Evolutionary conservation across 2,888 invertebrate species (phyloP), one percentile per base, ranked within the genome.

Genomic region (Bimastos eiseni): DNA sequence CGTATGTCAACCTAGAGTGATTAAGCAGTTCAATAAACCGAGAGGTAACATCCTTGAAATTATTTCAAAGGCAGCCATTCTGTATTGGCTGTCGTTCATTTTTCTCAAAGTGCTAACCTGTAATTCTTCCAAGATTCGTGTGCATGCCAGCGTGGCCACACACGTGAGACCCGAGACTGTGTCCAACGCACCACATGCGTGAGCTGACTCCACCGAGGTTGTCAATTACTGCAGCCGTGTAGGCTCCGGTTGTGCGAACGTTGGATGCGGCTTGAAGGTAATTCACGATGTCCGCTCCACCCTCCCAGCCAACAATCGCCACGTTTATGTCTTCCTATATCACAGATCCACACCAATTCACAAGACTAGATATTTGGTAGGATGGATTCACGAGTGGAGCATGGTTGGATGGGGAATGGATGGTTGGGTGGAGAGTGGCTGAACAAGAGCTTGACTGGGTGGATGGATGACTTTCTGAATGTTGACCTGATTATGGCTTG

Each of bases 121-220:
- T 86, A 30, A 86, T 34, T 37, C 86, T 86, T 33, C n/a, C n/a
- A 34, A 86, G 5, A 5, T 6, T 84, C 21, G 1, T 17, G 41
- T 5, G 5, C 49, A 89, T 84, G 19, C 98, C 98, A 0, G 97
- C 97, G 94, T 98, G 98, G 24, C 97, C 98, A 1, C 97, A 97
- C 0, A 97, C 97, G 94, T 98, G 98, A 0, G 98, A 97, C 0
- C 98, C 98, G 91, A 98, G 96, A 92, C 98, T 98, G 95, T 98
- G 98, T 0, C 98, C 98, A 92, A 98, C 97, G 91, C 98, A 96
- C 94, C 98, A 98, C 24, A 98, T 97, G 93, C 97, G 90, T 0
- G 91, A 89, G 24, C 90, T 38, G 0, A 90, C 41, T n/a, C 92
- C 90, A 1, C 93, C 93, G 83, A 95, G 92, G 89, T 92, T 91